Evolutionary conservation across 1,140 invertebrate genomes (phyloP), one percentile per base, ranked within the genome.

Genomic region (Sycophaga agraensis): DNA sequence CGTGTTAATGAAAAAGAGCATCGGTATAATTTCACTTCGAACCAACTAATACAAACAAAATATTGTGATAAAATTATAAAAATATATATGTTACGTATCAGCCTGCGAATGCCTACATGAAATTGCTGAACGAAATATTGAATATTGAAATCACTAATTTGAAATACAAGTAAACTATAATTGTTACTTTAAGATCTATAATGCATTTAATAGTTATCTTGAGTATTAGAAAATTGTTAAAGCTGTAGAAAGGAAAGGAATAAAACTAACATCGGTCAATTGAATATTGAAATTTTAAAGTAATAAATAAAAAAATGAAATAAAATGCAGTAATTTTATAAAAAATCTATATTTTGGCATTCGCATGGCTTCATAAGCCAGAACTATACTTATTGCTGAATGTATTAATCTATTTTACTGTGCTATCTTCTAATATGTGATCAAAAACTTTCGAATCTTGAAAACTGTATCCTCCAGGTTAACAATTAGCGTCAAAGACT

Each of bases 81-180:
- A 35, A 51, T 26, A 37, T 40, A 39, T 40, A 40, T 7, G 19
- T n/a, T 53, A 22, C 12, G 12, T 22, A 8, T 8, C 51, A 43
- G 51, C 51, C n/a, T 55, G 51, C 51, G 37, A 55, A 55, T 55
- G 51, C 26, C 50, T n/a, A n/a, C n/a, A n/a, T n/a, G n/a, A n/a
- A n/a, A n/a, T n/a, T n/a, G n/a, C n/a, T n/a, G n/a, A n/a, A n/a
- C n/a, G n/a, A n/a, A n/a, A n/a, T n/a, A n/a, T n/a, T n/a, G n/a
- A n/a, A n/a, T n/a, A n/a, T n/a, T n/a, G n/a, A n/a, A n/a, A n/a
- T n/a, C n/a, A n/a, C n/a, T n/a, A n/a, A n/a, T n/a, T n/a, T n/a
- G n/a, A n/a, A n/a, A n/a, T n/a, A n/a, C n/a, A n/a, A n/a, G n/a
- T n/a, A n/a, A n/a, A n/a, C n/a, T n/a, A n/a, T n/a, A n/a, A n/a